A percentile compares a stretch with the other conserved stretches of the same genome.
Evolutionary conservation across 2,888 invertebrate species (phyloP).

Genomic region (Macaria liturata): DNA sequence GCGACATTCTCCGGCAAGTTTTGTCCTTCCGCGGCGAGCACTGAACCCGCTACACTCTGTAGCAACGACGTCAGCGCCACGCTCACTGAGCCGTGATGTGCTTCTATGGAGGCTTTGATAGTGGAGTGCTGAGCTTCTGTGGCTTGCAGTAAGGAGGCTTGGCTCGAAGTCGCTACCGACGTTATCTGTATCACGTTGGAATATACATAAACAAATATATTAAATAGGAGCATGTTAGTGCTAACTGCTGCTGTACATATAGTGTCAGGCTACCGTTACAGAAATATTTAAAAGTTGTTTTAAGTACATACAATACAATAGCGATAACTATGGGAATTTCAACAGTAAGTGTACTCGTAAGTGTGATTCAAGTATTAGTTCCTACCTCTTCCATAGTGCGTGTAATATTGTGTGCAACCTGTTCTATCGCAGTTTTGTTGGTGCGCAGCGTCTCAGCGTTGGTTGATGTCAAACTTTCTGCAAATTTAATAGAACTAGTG

Average conservation of each 20-base stretch:
- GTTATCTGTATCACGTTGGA: too few species aligned
- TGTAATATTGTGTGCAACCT: conserved; percentile 46
- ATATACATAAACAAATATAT: neutral
- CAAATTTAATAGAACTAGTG: conserved; percentile 4
- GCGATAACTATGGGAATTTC: too few species aligned
- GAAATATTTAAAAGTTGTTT: too few species aligned
- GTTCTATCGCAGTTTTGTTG: conserved; percentile 50
- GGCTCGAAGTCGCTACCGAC: conserved; percentile 25
- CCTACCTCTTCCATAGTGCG: conserved; percentile 54
- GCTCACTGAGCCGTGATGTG: conserved; percentile 24
- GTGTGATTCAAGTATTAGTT: too few species aligned
- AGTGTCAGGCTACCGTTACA: too few species aligned
- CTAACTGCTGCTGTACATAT: too few species aligned
- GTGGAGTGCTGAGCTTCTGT: conserved; percentile 21
- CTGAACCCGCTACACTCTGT: conserved; percentile 19
- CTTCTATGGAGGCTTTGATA: conserved; percentile 16
- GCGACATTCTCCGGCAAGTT: conserved; percentile 41
- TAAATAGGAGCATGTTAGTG: neutral
- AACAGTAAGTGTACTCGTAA: too few species aligned
- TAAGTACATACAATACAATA: too few species aligned
- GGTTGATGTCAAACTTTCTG: conserved; percentile 53
- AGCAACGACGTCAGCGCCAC: conserved; percentile 19
- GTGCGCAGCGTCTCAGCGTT: conserved; percentile 45
- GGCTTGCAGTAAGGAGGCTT: conserved; percentile 15
- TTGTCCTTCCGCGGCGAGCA: conserved; percentile 23